Conservation (phyloP, 2,113 vertebrate species). For the Phodopus roborovskii region DNA sequence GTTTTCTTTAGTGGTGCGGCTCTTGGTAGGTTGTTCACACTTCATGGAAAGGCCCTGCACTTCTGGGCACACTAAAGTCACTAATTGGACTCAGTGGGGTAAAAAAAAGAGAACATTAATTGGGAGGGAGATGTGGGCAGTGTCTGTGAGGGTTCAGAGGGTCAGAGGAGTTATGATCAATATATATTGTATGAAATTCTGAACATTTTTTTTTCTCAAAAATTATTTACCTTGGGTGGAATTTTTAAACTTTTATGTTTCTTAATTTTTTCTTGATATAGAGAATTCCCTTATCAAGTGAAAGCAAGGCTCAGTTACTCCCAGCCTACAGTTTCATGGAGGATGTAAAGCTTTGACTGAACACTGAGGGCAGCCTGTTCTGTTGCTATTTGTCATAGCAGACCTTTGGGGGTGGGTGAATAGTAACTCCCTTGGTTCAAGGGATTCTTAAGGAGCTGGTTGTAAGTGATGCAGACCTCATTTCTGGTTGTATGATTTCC, state of each 20-base stretch:
- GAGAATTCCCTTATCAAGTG: constrained; percentile 36
- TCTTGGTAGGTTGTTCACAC: neutral
- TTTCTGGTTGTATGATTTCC: neutral
- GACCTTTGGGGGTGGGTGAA: neutral
- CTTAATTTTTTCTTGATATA: constrained; percentile 26
- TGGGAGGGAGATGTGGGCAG: neutral
- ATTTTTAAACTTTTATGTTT: constrained; percentile 57
- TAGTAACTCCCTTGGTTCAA: neutral
- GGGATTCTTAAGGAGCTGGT: neutral
- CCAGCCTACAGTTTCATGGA: neutral
- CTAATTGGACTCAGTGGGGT: too few relatives aligned
- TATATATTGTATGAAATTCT: neutral
- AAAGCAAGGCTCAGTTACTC: constrained; percentile 48
- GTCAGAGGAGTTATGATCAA: too few relatives aligned
- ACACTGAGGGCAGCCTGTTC: neutral
- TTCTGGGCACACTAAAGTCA: too few relatives aligned
- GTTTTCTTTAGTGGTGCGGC: neutral
- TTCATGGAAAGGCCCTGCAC: too few relatives aligned
- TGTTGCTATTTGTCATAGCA: constrained; percentile 32
- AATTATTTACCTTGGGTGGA: constrained; percentile 58
- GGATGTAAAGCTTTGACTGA: constrained; percentile 37
- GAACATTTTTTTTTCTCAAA: constrained; percentile 25
- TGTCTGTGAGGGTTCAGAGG: neutral
- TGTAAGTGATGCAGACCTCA: constrained; percentile 13
- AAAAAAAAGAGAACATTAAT: neutral